phyloP scores from a whole-genome alignment of 2,113 vertebrate species.

The Sinocyclocheilus maitianheensis region DNA sequence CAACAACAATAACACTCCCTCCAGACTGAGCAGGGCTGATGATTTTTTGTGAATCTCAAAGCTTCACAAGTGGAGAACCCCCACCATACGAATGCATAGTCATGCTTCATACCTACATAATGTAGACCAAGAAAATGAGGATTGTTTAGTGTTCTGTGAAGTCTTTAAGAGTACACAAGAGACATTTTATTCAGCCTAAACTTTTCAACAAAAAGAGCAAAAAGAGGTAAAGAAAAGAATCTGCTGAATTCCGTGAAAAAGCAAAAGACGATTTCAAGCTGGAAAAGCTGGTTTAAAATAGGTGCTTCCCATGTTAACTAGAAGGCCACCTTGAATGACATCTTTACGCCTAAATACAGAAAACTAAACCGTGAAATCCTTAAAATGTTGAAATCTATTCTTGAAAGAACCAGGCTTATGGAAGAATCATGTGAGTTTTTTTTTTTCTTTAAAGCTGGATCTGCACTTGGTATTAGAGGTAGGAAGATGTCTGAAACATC shows the following conservation, averaged over 20 bases:
- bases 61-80: background rate
- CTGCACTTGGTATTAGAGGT: constrained; percentile 59
- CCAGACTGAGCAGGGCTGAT: background rate
- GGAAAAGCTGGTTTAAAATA: background rate
- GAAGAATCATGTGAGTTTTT: constrained; percentile 61
- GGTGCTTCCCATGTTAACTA: background rate
- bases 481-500: constrained; percentile 58
- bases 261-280: background rate
- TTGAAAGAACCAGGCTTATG: background rate
- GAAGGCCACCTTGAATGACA: background rate
- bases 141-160: constrained; percentile 13
- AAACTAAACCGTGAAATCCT: background rate
- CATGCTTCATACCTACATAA: background rate
- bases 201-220: background rate
- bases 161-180: background rate
- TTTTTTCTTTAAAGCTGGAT: constrained; percentile 50
- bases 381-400: background rate
- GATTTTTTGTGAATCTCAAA: constrained; percentile 5
- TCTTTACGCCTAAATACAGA: background rate
- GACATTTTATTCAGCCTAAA: constrained; percentile 8
- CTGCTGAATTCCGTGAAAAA: background rate
- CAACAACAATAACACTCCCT: background rate
- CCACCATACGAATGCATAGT: background rate
- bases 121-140: background rate
- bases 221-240: background rate